Percentiles rank a stretch among this genome's conserved stretches.
These are phyloP conservation scores for Ischnus inquisitorius DNA, from an alignment of 2,888 invertebrate species.

Conservation along the genomic window DNA sequence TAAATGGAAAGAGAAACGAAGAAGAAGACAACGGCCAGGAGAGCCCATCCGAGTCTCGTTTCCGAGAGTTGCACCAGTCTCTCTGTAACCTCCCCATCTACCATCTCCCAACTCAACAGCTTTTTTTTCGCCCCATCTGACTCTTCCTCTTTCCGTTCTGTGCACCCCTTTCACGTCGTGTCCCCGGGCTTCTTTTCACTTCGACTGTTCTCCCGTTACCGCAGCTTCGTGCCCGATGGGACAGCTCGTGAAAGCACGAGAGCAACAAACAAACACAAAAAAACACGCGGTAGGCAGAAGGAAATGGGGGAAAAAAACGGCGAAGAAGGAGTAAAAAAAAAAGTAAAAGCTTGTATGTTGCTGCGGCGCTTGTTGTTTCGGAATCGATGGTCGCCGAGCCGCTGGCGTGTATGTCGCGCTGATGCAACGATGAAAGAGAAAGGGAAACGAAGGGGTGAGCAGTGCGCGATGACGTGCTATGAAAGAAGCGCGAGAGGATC, in stretches of 20 bases:
- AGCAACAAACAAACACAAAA: slow-evolving; percentile 37
- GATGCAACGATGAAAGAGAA: slow-evolving; percentile 39
- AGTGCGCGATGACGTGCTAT: slow-evolving; percentile 7
- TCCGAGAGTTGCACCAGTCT: slow-evolving; percentile 55
- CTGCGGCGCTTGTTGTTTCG: slow-evolving; percentile 54
- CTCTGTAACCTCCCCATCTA: slow-evolving; percentile 23
- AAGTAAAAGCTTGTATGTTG: slow-evolving; percentile 38
- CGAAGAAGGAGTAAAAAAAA: slow-evolving; percentile 2
- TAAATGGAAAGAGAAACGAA: slow-evolving; percentile 47
- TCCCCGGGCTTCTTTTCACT: slow-evolving; percentile 53
- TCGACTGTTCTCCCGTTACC: slow-evolving; percentile 51
- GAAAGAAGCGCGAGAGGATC: slow-evolving; percentile 34
- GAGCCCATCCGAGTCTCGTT: slow-evolving; percentile 67
- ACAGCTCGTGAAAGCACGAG: slow-evolving; percentile 44
- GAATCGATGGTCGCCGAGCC: slow-evolving; percentile 62
- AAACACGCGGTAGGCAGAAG: not conserved
- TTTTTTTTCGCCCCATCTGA: slow-evolving; percentile 40
- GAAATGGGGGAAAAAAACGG: slow-evolving; percentile 16
- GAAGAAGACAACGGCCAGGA: slow-evolving; percentile 52
- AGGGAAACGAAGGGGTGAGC: not conserved
- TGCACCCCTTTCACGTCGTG: slow-evolving; percentile 46
- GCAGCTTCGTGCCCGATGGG: slow-evolving; percentile 39
- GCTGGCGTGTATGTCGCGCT: slow-evolving; percentile 6
- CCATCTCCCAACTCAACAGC: slow-evolving; percentile 14
- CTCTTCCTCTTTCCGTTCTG: slow-evolving; percentile 37